These are phyloP conservation scores for Lepeophtheirus nordmannii DNA, from an alignment of 2,888 invertebrate genomes.

Conservation along the genomic window DNA sequence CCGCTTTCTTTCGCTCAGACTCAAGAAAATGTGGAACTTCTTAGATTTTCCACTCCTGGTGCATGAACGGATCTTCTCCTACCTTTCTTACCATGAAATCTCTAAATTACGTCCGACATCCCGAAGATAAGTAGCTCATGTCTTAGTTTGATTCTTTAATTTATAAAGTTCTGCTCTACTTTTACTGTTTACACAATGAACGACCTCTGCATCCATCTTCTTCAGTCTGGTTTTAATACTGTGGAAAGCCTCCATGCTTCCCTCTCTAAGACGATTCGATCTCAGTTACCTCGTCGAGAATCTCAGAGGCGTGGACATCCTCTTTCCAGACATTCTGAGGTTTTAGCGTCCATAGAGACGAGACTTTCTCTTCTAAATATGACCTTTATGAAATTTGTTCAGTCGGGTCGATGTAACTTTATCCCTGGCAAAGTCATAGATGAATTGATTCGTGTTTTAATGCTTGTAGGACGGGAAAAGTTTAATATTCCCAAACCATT, in stretches of 20 bases:
- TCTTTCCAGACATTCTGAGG: constrained; percentile 71
- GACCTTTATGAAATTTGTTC: constrained; percentile 79
- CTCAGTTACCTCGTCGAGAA: constrained; percentile 66
- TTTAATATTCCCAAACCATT: constrained; percentile 21
- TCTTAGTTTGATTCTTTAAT: neutral
- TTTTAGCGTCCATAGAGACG: constrained; percentile 74
- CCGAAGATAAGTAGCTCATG: neutral
- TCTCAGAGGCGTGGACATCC: constrained; percentile 73
- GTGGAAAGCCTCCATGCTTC: constrained; percentile 59
- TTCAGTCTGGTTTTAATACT: constrained; percentile 66
- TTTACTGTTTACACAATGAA: constrained; percentile 43
- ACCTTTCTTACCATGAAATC: neutral
- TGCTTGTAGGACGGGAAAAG: constrained; percentile 21
- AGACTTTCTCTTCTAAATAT: constrained; percentile 77
- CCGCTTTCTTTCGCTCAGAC: too few species aligned
- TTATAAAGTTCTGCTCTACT: neutral
- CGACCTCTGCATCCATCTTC: constrained; percentile 51
- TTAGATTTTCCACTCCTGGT: neutral
- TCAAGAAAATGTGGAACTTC: neutral
- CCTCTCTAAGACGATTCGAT: constrained; percentile 59
- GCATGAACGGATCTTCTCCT: neutral
- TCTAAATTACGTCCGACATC: neutral
- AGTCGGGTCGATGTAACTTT: constrained; percentile 67
- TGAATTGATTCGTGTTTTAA: constrained; percentile 14
- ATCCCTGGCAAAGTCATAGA: constrained; percentile 51